These are phyloP conservation scores for Leucania comma DNA, from an alignment of 2,888 invertebrate genomes.

Conservation along the genomic window DNA sequence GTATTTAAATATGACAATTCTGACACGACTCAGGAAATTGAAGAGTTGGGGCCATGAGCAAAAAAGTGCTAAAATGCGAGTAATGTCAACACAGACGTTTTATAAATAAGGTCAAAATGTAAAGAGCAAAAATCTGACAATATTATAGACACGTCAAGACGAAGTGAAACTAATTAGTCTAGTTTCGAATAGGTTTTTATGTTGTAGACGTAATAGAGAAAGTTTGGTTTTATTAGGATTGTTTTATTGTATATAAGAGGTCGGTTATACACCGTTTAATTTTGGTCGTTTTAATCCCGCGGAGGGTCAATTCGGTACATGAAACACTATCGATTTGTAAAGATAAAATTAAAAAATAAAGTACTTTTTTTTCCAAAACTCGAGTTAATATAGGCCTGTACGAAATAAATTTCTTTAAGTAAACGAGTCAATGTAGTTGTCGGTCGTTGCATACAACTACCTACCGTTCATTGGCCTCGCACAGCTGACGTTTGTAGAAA, in stretches of 20 bases:
- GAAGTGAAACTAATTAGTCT: conserved; percentile 42
- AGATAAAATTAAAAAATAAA: too few species aligned
- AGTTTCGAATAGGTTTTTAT: conserved; percentile 7
- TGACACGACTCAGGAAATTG: conserved; percentile 11
- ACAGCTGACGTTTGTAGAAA: too few species aligned
- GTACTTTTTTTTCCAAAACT: too few species aligned
- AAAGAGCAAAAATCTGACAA: conserved; percentile 31
- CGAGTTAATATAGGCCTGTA: too few species aligned
- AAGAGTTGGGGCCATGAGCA: not conserved
- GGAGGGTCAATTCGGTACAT: too few species aligned
- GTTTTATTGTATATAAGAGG: conserved; percentile 17
- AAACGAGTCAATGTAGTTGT: too few species aligned
- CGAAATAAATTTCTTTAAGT: too few species aligned
- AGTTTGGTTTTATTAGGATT: not conserved
- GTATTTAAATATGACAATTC: conserved; percentile 6
- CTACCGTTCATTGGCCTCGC: too few species aligned
- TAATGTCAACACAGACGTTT: not conserved
- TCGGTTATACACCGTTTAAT: too few species aligned
- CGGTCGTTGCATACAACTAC: too few species aligned
- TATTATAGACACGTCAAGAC: conserved; percentile 21
- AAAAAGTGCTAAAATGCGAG: conserved; percentile 6
- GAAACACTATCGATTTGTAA: too few species aligned
- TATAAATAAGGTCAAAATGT: conserved; percentile 18
- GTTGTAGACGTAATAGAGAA: conserved; percentile 5
- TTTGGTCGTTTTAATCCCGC: too few species aligned